Conservation (phyloP, 2,888 invertebrate species). For the Gnatocerus cornutus region DNA sequence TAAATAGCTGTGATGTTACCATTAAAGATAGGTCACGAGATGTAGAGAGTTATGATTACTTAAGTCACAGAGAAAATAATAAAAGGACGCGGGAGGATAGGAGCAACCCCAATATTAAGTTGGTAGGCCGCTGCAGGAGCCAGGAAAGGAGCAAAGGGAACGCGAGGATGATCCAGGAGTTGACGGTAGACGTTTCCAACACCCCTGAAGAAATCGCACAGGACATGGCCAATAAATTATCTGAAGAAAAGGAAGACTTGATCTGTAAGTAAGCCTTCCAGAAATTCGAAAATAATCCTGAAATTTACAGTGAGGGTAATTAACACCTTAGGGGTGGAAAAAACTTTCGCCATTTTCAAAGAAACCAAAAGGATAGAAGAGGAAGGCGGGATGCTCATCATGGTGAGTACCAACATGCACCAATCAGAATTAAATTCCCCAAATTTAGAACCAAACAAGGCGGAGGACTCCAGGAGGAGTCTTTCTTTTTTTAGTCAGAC, state of each 20-base stretch:
- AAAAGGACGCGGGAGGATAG: constrained; percentile 77
- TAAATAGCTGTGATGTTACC: constrained; percentile 85
- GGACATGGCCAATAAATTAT: constrained; percentile 83
- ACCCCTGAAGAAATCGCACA: constrained; percentile 77
- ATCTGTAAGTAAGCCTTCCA: constrained; percentile 75
- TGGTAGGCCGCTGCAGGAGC: constrained; percentile 70
- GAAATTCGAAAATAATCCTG: background rate
- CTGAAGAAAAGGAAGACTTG: constrained; percentile 83
- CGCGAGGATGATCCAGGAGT: constrained; percentile 75
- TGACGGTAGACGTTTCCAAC: constrained; percentile 73
- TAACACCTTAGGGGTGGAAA: constrained; percentile 80
- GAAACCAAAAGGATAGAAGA: constrained; percentile 88
- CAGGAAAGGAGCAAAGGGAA: constrained; percentile 72
- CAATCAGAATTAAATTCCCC: constrained; percentile 46
- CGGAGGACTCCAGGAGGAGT: constrained; percentile 91
- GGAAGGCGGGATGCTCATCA: constrained; percentile 89
- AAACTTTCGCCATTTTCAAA: constrained; percentile 83
- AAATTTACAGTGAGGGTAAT: constrained; percentile 79
- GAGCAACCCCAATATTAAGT: constrained; percentile 74
- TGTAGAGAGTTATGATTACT: constrained; percentile 86
- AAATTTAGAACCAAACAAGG: constrained; percentile 80
- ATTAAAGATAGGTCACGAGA: constrained; percentile 78
- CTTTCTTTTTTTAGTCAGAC: constrained; percentile 86
- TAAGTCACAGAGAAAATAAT: constrained; percentile 70
- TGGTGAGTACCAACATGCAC: constrained; percentile 72